Evolutionary conservation across 2,113 vertebrate species (phyloP), one percentile per base, ranked within the genome.

Genomic region (Pitta sordida): DNA sequence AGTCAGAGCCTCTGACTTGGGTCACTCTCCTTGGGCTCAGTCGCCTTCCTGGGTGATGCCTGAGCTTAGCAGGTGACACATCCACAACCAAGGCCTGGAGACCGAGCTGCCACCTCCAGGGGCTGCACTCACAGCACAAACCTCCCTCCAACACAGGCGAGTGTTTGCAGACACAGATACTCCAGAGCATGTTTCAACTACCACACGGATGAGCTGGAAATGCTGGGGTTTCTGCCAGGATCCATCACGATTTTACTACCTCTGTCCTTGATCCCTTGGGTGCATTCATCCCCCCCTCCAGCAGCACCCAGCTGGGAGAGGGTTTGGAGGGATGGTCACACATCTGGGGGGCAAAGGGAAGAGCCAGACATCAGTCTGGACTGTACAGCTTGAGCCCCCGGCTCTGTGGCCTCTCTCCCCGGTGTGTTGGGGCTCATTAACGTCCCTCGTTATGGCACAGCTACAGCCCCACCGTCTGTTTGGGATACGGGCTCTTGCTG

Each of bases 1-100:
- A 39, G 20, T 22, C 56, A 19, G 73, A 32, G 34, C 21, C 24
- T 23, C 14, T 13, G 49, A 14, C 26, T 51, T 39, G 27, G 19
- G 36, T 7, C 0, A 1, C 37, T 11, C 17, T 8, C 2, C 23
- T 26, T 34, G 32, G 60, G 30, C 21, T 41, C 1, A 0, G 15
- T 11, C 32, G 17, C 37, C 22, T 37, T 30, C 49, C 55, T 26
- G 1, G 0, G 27, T 58, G 24, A 2, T 3, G 1, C 9, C 0
- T 10, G 41, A 29, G 36, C 18, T 32, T 3, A 65, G 63, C 32
- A 17, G 20, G 4, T 5, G 17, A 39, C 23, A 7, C 27, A 30
- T n/a, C 52, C 48, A 24, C 23, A 32, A 14, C 1, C 0, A 0
- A 17, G 52, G 52, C 41, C 11, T 37, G 41, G 36, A n/a, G 60